Evolutionary conservation across 2,113 vertebrate species (phyloP).

Genomic region (Dolichallabes microphthalmus): DNA sequence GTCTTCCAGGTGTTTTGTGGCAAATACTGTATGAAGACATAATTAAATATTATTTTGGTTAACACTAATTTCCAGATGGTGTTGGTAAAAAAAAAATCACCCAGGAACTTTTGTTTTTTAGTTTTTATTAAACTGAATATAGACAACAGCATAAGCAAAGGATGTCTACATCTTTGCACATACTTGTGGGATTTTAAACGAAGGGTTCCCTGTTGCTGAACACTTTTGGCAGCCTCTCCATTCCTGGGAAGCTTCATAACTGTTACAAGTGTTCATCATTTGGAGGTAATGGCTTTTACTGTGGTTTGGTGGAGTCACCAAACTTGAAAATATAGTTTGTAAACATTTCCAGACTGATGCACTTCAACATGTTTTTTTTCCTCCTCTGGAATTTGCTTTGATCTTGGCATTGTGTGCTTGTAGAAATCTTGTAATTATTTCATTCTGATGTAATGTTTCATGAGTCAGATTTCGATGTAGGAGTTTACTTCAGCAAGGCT

Average conservation of each 20-base stretch:
- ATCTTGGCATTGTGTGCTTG: background rate
- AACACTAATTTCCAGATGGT: background rate
- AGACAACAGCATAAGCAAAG: background rate
- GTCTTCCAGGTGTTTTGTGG: background rate
- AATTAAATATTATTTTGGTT: background rate
- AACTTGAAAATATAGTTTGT: constrained; percentile 7
- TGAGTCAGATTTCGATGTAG: background rate
- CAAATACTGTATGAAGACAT: background rate
- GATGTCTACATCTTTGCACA: background rate
- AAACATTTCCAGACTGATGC: constrained; percentile 3
- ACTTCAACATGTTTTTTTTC: background rate
- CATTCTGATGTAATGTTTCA: background rate
- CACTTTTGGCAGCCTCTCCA: background rate
- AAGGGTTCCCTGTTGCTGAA: background rate
- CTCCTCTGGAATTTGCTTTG: background rate
- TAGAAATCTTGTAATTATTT: constrained; percentile 14
- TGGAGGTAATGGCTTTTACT: background rate
- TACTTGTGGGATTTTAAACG: background rate
- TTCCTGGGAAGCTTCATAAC: background rate
- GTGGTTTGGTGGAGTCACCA: constrained; percentile 7
- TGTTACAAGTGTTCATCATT: constrained; percentile 14
- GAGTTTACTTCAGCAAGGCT: background rate
- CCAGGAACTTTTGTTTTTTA: background rate
- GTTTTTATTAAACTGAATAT: background rate
- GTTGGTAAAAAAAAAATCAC: background rate